Percentiles rank a stretch among this genome's conserved stretches.
Evolutionary conservation across 2,113 vertebrate species (phyloP).

Genomic region (Lasiurus borealis): DNA sequence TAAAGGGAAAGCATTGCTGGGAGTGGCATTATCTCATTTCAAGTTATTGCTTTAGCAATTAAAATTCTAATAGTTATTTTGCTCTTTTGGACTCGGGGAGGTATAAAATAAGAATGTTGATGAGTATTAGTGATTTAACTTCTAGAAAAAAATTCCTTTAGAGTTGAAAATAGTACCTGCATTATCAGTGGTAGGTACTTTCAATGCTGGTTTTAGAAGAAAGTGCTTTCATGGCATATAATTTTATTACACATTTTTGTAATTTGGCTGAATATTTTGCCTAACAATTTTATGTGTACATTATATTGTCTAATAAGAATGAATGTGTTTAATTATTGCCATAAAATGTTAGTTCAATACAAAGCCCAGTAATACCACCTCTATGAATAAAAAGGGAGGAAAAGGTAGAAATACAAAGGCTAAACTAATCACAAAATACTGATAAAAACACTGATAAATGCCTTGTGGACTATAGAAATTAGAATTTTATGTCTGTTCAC

Average conservation of each 20-base stretch:
- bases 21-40: background rate
- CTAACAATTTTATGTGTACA: background rate
- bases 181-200: background rate
- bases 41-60: background rate
- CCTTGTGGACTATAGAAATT: background rate
- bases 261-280: conserved; percentile 43
- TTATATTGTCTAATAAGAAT: conserved; percentile 22
- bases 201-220: background rate
- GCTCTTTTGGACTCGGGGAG: background rate
- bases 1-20: background rate
- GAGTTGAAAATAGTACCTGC: background rate
- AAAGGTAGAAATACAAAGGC: background rate
- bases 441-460: background rate
- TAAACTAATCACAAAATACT: background rate
- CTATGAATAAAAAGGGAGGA: background rate
- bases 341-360: conserved; percentile 27
- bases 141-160: background rate
- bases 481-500: background rate
- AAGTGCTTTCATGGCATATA: background rate
- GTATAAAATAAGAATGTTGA: conserved; percentile 31
- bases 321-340: conserved; percentile 34
- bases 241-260: conserved; percentile 15
- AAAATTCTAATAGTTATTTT: conserved; percentile 9
- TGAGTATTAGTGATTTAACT: background rate
- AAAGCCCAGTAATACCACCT: background rate